Percentiles rank a stretch among this genome's conserved stretches.
phyloP scores from a whole-genome alignment of 1,140 invertebrate genomes.

The Anastatus disparis region DNA sequence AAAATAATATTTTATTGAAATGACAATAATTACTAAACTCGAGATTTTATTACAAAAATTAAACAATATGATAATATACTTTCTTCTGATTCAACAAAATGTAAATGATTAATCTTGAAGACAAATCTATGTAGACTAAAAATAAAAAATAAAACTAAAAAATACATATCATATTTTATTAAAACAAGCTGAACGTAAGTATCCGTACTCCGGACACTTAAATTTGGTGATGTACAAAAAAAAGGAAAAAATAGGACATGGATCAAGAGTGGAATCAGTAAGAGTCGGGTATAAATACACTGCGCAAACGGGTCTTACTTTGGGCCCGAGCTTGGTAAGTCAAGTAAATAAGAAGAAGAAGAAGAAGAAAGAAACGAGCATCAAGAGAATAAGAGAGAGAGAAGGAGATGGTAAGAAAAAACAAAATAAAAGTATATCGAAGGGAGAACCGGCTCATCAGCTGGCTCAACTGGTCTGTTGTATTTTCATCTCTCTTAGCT shows the following conservation, averaged over 20 bases:
- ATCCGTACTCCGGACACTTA: constrained; percentile 8
- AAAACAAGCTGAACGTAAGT: constrained; percentile 26
- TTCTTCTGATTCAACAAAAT: no score
- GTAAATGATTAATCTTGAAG: no score
- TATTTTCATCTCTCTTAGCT: constrained; percentile 48
- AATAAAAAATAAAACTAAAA: constrained; percentile 20
- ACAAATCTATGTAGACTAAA: no score
- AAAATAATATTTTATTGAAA: no score
- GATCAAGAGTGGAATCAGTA: constrained; percentile 48
- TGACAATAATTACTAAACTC: no score
- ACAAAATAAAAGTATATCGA: constrained; percentile 60
- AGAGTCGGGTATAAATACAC: constrained; percentile 61
- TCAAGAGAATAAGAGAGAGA: constrained; percentile 27
- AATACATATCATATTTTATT: constrained; percentile 33
- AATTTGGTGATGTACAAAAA: constrained; percentile 21
- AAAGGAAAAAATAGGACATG: constrained; percentile 43
- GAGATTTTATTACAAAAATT: no score
- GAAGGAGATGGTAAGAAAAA: constrained; percentile 28
- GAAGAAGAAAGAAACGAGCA: constrained; percentile 45
- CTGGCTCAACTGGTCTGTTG: constrained; percentile 64
- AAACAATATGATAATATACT: no score
- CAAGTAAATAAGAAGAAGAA: constrained; percentile 11
- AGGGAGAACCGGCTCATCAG: constrained; percentile 63
- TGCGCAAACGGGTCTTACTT: constrained; percentile 50
- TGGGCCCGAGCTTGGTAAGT: constrained; percentile 47